Evolutionary conservation across 2,888 invertebrate genomes (phyloP).

Genomic region (Cybosia mesomella): DNA sequence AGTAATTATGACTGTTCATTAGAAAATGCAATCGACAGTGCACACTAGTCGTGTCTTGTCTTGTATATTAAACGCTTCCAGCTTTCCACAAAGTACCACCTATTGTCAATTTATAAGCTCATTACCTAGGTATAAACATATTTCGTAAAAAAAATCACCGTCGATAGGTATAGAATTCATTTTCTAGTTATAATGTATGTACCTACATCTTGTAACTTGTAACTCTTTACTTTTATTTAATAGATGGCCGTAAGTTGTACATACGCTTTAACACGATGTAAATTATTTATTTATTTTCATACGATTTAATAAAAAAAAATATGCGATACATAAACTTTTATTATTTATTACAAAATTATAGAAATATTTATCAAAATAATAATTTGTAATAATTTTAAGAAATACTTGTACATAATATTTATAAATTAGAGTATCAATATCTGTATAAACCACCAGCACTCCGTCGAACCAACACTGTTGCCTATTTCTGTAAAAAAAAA

Average conservation of each 20-base stretch:
- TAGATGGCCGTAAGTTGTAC: constrained; percentile 75
- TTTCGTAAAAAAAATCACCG: background rate
- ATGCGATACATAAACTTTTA: constrained; percentile 40
- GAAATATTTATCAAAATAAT: background rate
- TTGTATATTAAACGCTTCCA: background rate
- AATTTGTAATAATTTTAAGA: constrained; percentile 1
- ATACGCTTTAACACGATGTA: constrained; percentile 78
- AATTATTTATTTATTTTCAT: constrained; percentile 84
- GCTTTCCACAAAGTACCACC: background rate
- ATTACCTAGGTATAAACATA: background rate
- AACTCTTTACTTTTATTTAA: constrained; percentile 63
- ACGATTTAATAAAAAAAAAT: constrained; percentile 62
- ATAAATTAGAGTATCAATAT: background rate
- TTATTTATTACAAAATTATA: constrained; percentile 1
- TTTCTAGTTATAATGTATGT: background rate
- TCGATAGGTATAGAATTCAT: constrained; percentile 2
- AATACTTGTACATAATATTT: background rate
- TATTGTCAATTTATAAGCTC: background rate
- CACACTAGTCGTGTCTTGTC: background rate
- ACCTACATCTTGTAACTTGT: constrained; percentile 41
- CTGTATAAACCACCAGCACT: background rate
- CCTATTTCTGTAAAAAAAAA: background rate
- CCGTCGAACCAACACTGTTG: background rate
- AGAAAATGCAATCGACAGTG: background rate
- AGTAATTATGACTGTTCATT: background rate